Base-by-base conservation (phyloP, 1,140 invertebrate species). In the Antheraea pernyi region DNA sequence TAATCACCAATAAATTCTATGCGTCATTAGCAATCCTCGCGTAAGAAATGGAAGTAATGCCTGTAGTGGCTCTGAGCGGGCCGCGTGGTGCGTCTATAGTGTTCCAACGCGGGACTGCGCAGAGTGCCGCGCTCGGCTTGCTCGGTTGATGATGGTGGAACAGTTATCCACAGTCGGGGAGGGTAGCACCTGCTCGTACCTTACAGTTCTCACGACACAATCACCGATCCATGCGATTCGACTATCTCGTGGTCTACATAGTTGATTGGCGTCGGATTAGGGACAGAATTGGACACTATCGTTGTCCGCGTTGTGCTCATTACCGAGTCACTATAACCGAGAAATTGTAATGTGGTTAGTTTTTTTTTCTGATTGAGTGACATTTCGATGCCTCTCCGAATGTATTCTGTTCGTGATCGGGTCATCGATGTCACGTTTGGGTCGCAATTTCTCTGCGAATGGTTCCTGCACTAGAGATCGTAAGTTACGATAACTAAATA, bases 181-280 rank as follows among this genome's bases (percentile, higher is more conserved):
- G 86, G 85, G 81, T 67, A 80, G 84, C 85, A 89, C 87, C 85
- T 90, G 83, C 74, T 72, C 65, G 84, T 84, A 78, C 77, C 77
- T 79, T 85, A 82, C 80, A 79, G 81, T 88, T 89, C 86, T 91
- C 86, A 89, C 86, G 86, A 85, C 82, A 82, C 81, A 72, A 82
- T 74, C 85, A 70, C 78, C 74, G 82, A 82, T 82, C 77, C 75
- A 77, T 77, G 76, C 81, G 80, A 80, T 84, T 83, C 82, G 83
- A 73, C 82, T 82, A 89, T 89, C 85, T 88, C 79, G 74, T 86
- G 84, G 84, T 90, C 88, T 85, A 90, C 83, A 90, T 89, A 82
- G 80, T 77, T 83, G 85, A 91, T 91, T 91, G 83, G 85, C 79
- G 77, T 84, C 84, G 85, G 85, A 88, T 91, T 84, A 85, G 72